Conservation (phyloP, 2,888 invertebrate genomes). For the Stegophylla sp. region DNA sequence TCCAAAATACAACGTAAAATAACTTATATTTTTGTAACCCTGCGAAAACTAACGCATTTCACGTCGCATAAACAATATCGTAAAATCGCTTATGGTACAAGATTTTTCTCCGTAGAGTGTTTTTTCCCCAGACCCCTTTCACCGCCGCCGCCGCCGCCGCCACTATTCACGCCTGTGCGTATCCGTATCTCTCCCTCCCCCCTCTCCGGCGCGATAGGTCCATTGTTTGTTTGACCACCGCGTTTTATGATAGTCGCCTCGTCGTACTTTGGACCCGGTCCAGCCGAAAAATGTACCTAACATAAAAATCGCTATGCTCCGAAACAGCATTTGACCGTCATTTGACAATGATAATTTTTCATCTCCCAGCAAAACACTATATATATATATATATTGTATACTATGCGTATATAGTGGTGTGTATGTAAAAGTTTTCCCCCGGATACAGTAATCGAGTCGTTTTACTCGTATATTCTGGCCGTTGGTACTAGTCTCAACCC, state of each 20-base stretch:
- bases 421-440: constrained; percentile 56
- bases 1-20: constrained; percentile 45
- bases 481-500: too few relatives aligned
- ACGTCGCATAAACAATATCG: constrained; percentile 47
- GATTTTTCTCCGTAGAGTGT: constrained; percentile 39
- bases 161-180: background rate
- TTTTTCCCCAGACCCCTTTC: background rate
- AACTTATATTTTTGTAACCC: constrained; percentile 14
- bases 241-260: constrained; percentile 52
- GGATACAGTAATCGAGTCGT: constrained; percentile 57
- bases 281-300: constrained; percentile 56
- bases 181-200: constrained; percentile 19
- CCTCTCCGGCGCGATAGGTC: too few relatives aligned
- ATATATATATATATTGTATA: too few relatives aligned
- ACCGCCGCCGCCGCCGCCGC: background rate
- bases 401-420: constrained; percentile 4
- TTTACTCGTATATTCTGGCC: constrained; percentile 42
- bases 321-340: constrained; percentile 10
- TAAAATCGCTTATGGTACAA: constrained; percentile 50
- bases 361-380: too few relatives aligned
- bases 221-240: constrained; percentile 55
- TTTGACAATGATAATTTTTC: constrained; percentile 59
- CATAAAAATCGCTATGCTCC: constrained; percentile 50
- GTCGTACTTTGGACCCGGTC: constrained; percentile 45
- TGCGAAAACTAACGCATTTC: constrained; percentile 36